Conservation (phyloP, 2,113 vertebrate species). For the Eulemur rufifrons region DNA sequence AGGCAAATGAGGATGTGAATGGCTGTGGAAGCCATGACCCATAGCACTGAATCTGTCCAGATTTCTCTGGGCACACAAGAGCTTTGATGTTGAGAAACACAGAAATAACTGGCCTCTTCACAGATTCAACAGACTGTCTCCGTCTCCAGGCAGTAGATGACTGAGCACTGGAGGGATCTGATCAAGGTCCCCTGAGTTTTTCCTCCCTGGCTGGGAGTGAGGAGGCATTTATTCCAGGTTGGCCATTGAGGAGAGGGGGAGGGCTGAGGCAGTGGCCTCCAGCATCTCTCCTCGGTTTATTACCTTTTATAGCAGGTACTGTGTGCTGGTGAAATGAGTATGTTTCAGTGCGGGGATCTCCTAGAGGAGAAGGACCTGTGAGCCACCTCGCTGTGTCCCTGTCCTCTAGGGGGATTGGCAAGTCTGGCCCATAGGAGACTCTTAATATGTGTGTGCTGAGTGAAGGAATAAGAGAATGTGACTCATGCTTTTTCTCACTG, state of each 20-base stretch:
- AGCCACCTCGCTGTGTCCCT: no score
- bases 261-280: no score
- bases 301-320: no score
- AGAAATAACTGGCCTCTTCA: background rate
- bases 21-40: background rate
- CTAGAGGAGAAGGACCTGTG: no score
- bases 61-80: background rate
- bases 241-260: background rate
- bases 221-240: background rate
- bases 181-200: background rate
- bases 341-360: no score
- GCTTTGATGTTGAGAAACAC: background rate
- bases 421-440: no score
- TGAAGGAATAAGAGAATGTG: no score
- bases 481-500: no score
- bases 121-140: background rate
- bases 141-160: background rate
- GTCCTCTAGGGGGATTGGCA: no score
- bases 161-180: background rate
- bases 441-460: no score
- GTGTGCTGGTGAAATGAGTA: no score
- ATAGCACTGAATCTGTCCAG: background rate
- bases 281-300: no score
- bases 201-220: background rate
- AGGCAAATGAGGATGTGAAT: background rate